Percentiles rank a stretch among this genome's conserved stretches.
phyloP scores from a whole-genome alignment of 2,888 invertebrate species.

The Thecocarcelia acutangulata region DNA sequence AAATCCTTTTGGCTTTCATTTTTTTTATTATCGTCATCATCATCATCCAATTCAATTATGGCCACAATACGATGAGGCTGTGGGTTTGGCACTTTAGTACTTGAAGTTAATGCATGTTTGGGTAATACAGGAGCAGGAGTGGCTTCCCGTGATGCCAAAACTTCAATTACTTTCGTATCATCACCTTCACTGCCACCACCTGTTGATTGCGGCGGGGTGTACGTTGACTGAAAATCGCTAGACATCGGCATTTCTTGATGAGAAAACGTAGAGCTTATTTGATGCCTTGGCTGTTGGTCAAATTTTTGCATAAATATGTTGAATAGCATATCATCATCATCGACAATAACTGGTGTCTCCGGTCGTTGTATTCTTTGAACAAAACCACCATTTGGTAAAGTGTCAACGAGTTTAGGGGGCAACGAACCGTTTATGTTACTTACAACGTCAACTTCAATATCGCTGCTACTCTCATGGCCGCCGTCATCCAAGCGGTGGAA shows the following conservation, averaged over 20 bases:
- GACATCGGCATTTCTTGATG: constrained; percentile 43
- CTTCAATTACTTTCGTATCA: constrained; percentile 69
- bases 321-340: constrained; percentile 71
- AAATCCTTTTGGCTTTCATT: not conserved
- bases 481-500: constrained; percentile 68
- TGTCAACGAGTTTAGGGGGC: constrained; percentile 7
- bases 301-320: constrained; percentile 70
- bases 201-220: constrained; percentile 61
- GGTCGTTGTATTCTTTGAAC: constrained; percentile 36
- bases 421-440: constrained; percentile 17
- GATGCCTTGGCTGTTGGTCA: constrained; percentile 56
- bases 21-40: constrained; percentile 42
- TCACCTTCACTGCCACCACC: constrained; percentile 61
- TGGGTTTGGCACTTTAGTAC: constrained; percentile 16
- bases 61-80: constrained; percentile 65
- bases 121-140: constrained; percentile 60
- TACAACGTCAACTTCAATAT: constrained; percentile 63
- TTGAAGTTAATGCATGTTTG: constrained; percentile 1
- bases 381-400: constrained; percentile 10
- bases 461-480: constrained; percentile 51
- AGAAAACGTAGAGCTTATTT: constrained; percentile 1
- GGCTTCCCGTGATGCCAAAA: constrained; percentile 70
- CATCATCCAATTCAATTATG: constrained; percentile 69
- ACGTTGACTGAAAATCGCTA: constrained; percentile 49
- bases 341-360: constrained; percentile 71